These are phyloP conservation scores for Loris lydekkerianus DNA, from an alignment of 2,797 vertebrate genomes.

Conservation along the genomic window DNA sequence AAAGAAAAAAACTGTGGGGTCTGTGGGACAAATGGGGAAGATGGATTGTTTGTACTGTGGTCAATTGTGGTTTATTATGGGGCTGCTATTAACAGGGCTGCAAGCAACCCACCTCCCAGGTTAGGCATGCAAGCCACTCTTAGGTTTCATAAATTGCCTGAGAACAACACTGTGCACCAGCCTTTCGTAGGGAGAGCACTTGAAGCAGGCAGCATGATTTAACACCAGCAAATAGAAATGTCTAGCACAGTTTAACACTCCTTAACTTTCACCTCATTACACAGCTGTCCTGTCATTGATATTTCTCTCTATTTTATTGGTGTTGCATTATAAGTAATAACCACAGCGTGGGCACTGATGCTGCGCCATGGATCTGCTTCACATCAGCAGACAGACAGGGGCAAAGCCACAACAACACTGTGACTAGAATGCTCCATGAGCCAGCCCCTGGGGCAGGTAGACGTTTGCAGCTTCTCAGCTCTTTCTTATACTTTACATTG, in stretches of 20 bases:
- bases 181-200: conserved; percentile 82
- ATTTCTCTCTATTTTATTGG: conserved; percentile 85
- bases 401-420: neutral
- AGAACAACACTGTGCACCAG: conserved; percentile 79
- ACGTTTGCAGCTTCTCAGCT: neutral
- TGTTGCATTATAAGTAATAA: conserved; percentile 85
- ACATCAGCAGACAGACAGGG: conserved; percentile 59
- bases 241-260: conserved; percentile 87
- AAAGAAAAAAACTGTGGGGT: conserved; percentile 74
- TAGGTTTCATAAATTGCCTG: conserved; percentile 86
- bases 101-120: conserved; percentile 83
- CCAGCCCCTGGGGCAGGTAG: neutral
- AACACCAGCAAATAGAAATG: conserved; percentile 84
- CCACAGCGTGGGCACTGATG: conserved; percentile 79
- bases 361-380: conserved; percentile 65
- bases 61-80: conserved; percentile 82
- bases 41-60: conserved; percentile 78
- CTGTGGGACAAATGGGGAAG: conserved; percentile 66
- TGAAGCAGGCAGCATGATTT: conserved; percentile 87
- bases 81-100: conserved; percentile 77
- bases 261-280: conserved; percentile 88
- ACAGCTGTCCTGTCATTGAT: conserved; percentile 86
- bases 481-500: neutral
- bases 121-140: conserved; percentile 81
- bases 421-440: neutral